A percentile compares a stretch with the other conserved stretches of the same genome.
These are phyloP conservation scores for Microtus oregoni DNA, from an alignment of 2,113 vertebrate genomes.

Conservation along the genomic window DNA sequence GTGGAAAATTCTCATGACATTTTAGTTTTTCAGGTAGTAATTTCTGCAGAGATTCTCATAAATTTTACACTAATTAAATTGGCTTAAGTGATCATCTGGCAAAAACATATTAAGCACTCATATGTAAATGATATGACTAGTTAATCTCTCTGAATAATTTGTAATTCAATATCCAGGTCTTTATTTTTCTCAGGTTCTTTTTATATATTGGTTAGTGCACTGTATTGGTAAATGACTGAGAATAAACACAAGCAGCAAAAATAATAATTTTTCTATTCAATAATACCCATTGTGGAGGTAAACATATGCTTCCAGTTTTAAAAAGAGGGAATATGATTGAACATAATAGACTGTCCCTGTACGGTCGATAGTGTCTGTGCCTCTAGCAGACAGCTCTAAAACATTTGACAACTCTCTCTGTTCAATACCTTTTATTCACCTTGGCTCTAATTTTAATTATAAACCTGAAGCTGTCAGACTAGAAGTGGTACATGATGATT, in stretches of 20 bases:
- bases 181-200: background rate
- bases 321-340: constrained; percentile 1
- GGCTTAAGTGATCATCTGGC: background rate
- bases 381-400: background rate
- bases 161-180: background rate
- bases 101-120: background rate
- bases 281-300: background rate
- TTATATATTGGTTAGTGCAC: background rate
- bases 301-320: constrained; percentile 31
- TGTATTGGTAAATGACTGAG: background rate
- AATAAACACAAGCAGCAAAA: background rate
- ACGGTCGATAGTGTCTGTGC: background rate
- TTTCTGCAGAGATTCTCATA: background rate
- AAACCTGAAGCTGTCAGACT: constrained; percentile 22
- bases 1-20: background rate
- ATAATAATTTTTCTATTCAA: background rate
- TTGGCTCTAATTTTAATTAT: constrained; percentile 65
- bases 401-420: constrained; percentile 20
- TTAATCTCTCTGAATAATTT: background rate
- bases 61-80: background rate
- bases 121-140: background rate
- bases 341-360: background rate
- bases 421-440: background rate
- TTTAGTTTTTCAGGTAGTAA: background rate
- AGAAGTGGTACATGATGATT: constrained; percentile 33